Percentiles rank a stretch among this genome's conserved stretches.
Evolutionary conservation across 2,888 invertebrate genomes (phyloP).

Genomic region (Sphinx pinastri): DNA sequence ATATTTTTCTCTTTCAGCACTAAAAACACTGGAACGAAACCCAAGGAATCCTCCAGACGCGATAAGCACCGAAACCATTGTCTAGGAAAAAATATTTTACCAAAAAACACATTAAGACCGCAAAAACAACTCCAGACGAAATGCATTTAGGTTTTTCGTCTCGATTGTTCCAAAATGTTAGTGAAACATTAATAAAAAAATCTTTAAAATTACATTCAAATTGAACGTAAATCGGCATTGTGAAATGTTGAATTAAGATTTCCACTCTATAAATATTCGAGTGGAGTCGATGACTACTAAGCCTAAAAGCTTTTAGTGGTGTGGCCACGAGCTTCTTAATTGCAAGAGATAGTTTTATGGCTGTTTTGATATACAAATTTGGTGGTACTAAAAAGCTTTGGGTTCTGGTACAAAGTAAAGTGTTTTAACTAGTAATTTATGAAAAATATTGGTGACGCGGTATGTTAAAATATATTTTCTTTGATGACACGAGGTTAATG

Average conservation of each 20-base stretch:
- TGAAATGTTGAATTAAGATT: background rate
- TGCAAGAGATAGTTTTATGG: constrained; percentile 46
- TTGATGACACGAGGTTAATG: constrained; percentile 1
- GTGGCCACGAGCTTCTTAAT: constrained; percentile 43
- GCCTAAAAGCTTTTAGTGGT: constrained; percentile 52
- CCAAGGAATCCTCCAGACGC: constrained; percentile 11
- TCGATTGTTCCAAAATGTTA: constrained; percentile 11
- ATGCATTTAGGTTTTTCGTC: constrained; percentile 2
- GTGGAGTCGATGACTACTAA: constrained; percentile 36
- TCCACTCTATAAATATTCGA: constrained; percentile 8
- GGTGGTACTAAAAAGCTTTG: constrained; percentile 24
- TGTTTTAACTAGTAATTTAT: constrained; percentile 19
- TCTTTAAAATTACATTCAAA: background rate
- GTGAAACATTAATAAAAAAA: background rate
- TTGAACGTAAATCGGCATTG: constrained; percentile 13
- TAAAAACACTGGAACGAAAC: background rate
- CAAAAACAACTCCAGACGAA: constrained; percentile 16
- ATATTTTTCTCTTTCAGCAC: background rate
- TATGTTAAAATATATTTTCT: constrained; percentile 6
- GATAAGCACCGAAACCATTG: constrained; percentile 20
- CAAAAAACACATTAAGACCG: constrained; percentile 11
- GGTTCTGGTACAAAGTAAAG: background rate
- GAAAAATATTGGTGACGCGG: constrained; percentile 7
- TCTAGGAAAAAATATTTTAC: constrained; percentile 5
- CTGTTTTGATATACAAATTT: constrained; percentile 39